A percentile compares a stretch with the other conserved stretches of the same genome.
These are phyloP conservation scores for Drosophila flavopinicola DNA, from an alignment of 2,888 invertebrate species.

Conservation along the genomic window DNA sequence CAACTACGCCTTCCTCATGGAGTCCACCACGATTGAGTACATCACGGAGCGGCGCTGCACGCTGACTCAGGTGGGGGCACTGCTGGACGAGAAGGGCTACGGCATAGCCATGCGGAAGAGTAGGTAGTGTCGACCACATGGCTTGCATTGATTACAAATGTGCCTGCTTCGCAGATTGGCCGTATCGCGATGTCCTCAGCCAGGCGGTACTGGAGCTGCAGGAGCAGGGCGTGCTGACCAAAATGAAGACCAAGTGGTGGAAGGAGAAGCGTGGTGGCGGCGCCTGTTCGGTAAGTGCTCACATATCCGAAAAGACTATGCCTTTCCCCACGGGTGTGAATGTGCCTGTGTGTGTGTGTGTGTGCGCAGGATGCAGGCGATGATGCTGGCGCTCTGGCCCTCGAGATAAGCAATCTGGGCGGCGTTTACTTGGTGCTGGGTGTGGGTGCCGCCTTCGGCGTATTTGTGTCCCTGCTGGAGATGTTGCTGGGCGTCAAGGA, in stretches of 20 bases:
- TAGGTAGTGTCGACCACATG: conserved; percentile 69
- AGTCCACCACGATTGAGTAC: conserved; percentile 91
- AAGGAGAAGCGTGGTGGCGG: conserved; percentile 91
- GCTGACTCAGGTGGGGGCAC: conserved; percentile 87
- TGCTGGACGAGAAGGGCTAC: conserved; percentile 90
- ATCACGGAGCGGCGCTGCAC: conserved; percentile 88
- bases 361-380: conserved; percentile 76
- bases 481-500: conserved; percentile 82
- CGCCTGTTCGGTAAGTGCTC: conserved; percentile 87
- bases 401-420: conserved; percentile 88
- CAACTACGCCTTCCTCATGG: conserved; percentile 91
- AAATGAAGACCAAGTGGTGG: conserved; percentile 96
- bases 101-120: conserved; percentile 90
- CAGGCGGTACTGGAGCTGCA: conserved; percentile 93
- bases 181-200: conserved; percentile 90
- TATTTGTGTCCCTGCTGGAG: conserved; percentile 82
- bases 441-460: conserved; percentile 84
- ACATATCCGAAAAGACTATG: conserved; percentile 19
- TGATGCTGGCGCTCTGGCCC: conserved; percentile 84
- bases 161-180: conserved; percentile 75
- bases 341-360: conserved; percentile 44
- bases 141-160: conserved; percentile 11
- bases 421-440: conserved; percentile 88
- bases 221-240: conserved; percentile 91
- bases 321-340: conserved; percentile 13